phyloP scores from a whole-genome alignment of 2,888 invertebrate species.

The Corbicula japonica region DNA sequence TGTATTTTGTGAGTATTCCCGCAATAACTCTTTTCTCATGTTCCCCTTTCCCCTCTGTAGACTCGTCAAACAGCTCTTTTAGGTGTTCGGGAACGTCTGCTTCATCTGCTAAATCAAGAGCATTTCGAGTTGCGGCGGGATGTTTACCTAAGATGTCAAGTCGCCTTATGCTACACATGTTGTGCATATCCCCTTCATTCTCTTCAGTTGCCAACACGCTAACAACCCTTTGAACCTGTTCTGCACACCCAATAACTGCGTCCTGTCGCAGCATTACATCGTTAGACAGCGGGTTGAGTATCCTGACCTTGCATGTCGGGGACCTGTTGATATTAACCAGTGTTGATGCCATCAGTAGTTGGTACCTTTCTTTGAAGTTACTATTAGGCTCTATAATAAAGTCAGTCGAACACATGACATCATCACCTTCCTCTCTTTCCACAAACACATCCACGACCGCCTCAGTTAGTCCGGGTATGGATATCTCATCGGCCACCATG shows the following conservation, averaged over 20 bases:
- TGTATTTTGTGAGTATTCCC: conserved; percentile 13
- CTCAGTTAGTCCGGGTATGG: conserved; percentile 13
- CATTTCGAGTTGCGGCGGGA: not conserved
- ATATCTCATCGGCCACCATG: not conserved
- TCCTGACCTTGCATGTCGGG: conserved; percentile 34
- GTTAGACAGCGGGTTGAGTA: conserved; percentile 31
- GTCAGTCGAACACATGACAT: not conserved
- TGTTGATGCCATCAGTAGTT: conserved; percentile 27
- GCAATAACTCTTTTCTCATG: not conserved
- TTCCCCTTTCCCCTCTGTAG: not conserved
- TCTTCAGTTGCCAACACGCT: conserved; percentile 2
- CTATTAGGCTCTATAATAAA: conserved; percentile 22
- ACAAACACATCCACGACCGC: conserved; percentile 28
- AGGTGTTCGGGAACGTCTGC: conserved; percentile 9
- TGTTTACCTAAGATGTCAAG: too few species aligned
- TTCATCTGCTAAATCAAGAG: not conserved
- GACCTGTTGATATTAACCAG: conserved; percentile 32
- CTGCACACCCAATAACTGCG: conserved; percentile 35
- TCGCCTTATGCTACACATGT: not conserved
- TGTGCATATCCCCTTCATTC: not conserved
- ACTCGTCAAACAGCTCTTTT: not conserved
- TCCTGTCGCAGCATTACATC: conserved; percentile 20
- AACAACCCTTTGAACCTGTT: conserved; percentile 17
- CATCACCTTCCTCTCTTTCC: conserved; percentile 13
- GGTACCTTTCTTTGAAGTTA: conserved; percentile 21